A percentile compares a stretch with the other conserved stretches of the same genome.
phyloP scores from a whole-genome alignment of 2,113 vertebrate genomes.

The Paraplagusia blochii region DNA sequence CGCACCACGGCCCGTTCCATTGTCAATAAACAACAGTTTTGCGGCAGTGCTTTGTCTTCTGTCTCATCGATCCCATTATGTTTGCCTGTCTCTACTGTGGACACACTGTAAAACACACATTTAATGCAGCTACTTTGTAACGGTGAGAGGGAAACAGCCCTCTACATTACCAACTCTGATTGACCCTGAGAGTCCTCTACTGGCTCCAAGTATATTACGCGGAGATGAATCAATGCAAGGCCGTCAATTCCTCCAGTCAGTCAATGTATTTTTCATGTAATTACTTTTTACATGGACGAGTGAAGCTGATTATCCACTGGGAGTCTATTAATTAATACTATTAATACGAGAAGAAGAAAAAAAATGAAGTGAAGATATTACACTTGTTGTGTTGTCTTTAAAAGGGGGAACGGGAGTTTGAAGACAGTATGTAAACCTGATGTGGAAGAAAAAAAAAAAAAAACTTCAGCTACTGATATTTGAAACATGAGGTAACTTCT shows the following conservation, averaged over 20 bases:
- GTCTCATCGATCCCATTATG: conserved; percentile 4
- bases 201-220: conserved; percentile 19
- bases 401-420: no score
- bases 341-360: no score
- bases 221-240: conserved; percentile 25
- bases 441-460: no score
- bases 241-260: conserved; percentile 8
- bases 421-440: no score
- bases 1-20: conserved; percentile 6
- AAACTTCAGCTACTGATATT: no score
- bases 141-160: conserved; percentile 7
- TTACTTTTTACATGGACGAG: neutral
- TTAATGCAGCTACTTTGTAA: conserved; percentile 7
- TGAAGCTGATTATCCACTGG: no score
- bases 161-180: conserved; percentile 2
- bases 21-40: conserved; percentile 10
- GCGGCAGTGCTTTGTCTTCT: conserved; percentile 18
- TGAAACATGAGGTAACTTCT: no score
- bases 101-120: conserved; percentile 10
- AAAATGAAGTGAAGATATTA: no score
- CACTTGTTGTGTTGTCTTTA: no score
- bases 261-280: conserved; percentile 29
- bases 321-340: no score
- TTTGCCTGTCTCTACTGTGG: neutral
- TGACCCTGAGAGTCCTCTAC: conserved; percentile 16